Percentiles rank a stretch among this genome's conserved stretches.
These are phyloP conservation scores for Gambusia yucatana DNA, from an alignment of 2,797 vertebrate genomes.

Conservation along the genomic window DNA sequence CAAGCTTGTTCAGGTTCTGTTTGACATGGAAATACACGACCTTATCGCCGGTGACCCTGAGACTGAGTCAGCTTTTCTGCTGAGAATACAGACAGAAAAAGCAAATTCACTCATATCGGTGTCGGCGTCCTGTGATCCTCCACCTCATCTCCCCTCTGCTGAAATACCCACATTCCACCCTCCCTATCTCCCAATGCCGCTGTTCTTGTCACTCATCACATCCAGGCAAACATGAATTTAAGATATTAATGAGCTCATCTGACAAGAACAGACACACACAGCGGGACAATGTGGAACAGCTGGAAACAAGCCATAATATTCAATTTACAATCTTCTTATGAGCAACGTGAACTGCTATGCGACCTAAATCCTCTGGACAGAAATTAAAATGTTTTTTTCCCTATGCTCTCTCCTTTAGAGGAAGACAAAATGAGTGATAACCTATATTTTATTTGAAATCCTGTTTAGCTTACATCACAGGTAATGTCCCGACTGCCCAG, in stretches of 20 bases:
- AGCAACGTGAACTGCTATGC: slow-evolving; percentile 11
- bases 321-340: slow-evolving; percentile 8
- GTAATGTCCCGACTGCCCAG: background rate
- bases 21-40: background rate
- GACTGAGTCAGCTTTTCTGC: slow-evolving; percentile 5
- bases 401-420: background rate
- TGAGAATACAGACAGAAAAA: slow-evolving; percentile 12
- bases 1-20: background rate
- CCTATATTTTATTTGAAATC: slow-evolving; percentile 23
- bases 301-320: slow-evolving; percentile 21
- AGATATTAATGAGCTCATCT: slow-evolving; percentile 69
- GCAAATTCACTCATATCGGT: slow-evolving; percentile 17
- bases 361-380: slow-evolving; percentile 1
- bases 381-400: background rate
- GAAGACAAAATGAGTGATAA: background rate
- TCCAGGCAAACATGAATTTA: slow-evolving; percentile 66
- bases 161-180: slow-evolving; percentile 10
- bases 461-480: slow-evolving; percentile 5
- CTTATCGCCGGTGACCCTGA: background rate
- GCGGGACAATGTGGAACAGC: slow-evolving; percentile 41
- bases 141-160: background rate
- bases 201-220: slow-evolving; percentile 46
- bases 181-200: slow-evolving; percentile 18
- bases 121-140: slow-evolving; percentile 14
- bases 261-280: slow-evolving; percentile 55